Evolutionary conservation across 1,140 invertebrate genomes (phyloP).

Genomic region (Tetramorium alpestre): DNA sequence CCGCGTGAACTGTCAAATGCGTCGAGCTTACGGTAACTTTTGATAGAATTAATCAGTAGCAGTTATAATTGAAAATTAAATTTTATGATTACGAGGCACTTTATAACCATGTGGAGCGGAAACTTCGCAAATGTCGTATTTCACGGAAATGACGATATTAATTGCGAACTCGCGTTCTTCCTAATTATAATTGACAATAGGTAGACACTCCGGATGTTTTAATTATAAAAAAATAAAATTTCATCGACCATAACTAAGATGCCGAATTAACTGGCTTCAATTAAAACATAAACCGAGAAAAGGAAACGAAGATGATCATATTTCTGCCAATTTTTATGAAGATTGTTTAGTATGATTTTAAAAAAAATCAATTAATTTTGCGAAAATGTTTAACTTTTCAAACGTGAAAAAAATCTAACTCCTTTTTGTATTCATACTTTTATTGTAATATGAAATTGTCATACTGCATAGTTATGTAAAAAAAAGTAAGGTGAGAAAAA

Average conservation of each 20-base stretch:
- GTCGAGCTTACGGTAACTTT: not conserved
- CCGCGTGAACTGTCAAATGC: not conserved
- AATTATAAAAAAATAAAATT: conserved; percentile 34
- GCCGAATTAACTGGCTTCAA: not conserved
- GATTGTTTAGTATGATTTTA: too few species aligned
- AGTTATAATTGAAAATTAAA: conserved; percentile 30
- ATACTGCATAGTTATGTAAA: not conserved
- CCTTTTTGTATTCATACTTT: not conserved
- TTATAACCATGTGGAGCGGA: conserved; percentile 17
- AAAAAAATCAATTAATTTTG: not conserved
- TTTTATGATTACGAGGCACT: not conserved
- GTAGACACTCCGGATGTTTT: conserved; percentile 39
- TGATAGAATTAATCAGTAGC: not conserved
- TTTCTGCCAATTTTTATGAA: not conserved
- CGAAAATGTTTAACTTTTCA: not conserved
- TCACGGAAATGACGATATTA: conserved; percentile 35
- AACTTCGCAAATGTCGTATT: conserved; percentile 13
- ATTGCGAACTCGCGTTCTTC: not conserved
- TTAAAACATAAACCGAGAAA: conserved; percentile 26
- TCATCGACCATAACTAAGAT: not conserved
- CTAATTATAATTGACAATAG: conserved; percentile 36
- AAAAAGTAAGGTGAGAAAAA: not conserved
- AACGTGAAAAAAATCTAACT: not conserved
- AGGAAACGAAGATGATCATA: not conserved
- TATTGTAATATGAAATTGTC: not conserved